Base-by-base conservation (phyloP, 2,888 invertebrate species). In the Aproaerema taeniolella region DNA sequence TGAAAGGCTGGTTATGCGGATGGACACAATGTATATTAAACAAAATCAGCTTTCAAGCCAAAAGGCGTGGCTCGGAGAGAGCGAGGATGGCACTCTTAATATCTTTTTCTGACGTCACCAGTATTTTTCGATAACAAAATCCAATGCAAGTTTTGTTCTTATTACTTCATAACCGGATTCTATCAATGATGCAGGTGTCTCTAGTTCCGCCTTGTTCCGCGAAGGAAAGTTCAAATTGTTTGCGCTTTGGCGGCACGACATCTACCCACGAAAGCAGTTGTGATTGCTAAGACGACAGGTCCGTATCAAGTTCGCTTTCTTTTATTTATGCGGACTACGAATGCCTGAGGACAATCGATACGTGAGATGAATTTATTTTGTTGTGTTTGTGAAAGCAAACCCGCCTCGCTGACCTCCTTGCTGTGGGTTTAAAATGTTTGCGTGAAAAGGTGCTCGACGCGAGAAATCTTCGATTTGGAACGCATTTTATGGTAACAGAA, bases 291-390 rank as follows among this genome's bases (percentile, higher is more conserved):
- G 47, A 51, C 51, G 47, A 47, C 53, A 55, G 62, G 64, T 62
- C 67, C 62, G 67, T 68, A 63, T 71, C 75, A 73, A 76, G 72
- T 77, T 78, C 77, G 78, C 85, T 85, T 83, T 86, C 83, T 85
- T 85, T 85, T 80, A 75, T 68, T 79, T 75, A 81, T 81, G 75
- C 79, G 75, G 71, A 66, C 72, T 71, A 71, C 67, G 69, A 77
- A 62, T 66, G 69, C 66, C 71, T 58, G 82, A 78, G 85, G 85
- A 85, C 83, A 83, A 83, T 85, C 85, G 69, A 83, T 83, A 85
- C 85, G 85, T 86, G 86, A 80, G 75, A 77, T 76, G 86, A 85
- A 86, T 86, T 85, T 82, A 85, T 83, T 86, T 85, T 75, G 80
- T 81, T 77, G 75, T 82, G 70, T 83, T 85, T 83, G 85, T 85